These are phyloP conservation scores for Pseudobourletiella spinata DNA, from an alignment of 1,140 invertebrate species.

Conservation along the genomic window DNA sequence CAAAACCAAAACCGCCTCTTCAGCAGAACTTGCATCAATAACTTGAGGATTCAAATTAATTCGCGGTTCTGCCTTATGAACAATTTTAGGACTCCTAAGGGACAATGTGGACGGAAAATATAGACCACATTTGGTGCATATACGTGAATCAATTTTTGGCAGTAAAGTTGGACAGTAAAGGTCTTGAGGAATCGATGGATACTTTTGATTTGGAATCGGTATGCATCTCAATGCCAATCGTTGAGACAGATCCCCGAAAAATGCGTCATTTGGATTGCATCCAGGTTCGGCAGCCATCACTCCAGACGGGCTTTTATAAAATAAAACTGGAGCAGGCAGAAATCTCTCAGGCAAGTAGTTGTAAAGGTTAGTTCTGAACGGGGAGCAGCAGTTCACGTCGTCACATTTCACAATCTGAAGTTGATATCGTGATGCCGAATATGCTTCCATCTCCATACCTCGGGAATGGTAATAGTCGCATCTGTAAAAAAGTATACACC, in stretches of 20 bases:
- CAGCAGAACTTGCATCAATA: not conserved
- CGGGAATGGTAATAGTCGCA: not conserved
- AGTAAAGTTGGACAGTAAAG: not conserved
- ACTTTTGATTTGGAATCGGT: not conserved
- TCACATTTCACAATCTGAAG: slow-evolving; percentile 13
- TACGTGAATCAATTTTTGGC: not conserved
- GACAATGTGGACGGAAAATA: not conserved
- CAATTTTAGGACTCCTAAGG: not conserved
- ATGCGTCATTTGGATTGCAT: not conserved
- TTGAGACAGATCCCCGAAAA: not conserved
- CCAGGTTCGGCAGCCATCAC: not conserved
- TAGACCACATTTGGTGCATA: not conserved
- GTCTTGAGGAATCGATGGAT: not conserved
- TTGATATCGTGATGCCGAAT: not conserved
- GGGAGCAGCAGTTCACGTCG: not conserved
- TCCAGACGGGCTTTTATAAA: not conserved
- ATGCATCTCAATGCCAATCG: not conserved
- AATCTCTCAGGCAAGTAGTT: not conserved
- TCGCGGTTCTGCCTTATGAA: not conserved
- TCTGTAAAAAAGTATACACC: not conserved
- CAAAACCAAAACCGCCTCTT: no score
- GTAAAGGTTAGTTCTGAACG: not conserved
- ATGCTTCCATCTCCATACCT: not conserved
- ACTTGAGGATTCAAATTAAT: not conserved
- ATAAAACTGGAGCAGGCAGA: not conserved